Evolutionary conservation across 2,888 invertebrate species (phyloP), one percentile per base, ranked within the genome.

Genomic region (Hermaeophaga mercurialis): DNA sequence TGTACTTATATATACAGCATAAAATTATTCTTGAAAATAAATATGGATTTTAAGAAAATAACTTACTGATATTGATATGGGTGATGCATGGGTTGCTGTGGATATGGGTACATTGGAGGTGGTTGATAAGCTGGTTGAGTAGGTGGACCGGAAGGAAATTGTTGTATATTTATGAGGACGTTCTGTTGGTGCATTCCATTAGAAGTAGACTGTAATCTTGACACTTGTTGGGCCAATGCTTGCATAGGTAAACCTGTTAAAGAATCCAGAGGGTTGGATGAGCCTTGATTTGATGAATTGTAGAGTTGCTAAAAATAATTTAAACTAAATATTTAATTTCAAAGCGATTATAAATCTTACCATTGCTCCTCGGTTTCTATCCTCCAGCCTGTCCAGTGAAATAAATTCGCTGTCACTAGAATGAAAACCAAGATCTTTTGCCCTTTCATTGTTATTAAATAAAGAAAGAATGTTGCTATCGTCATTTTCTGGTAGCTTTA

Each of bases 91-190:
- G 82, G 79, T 41, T 70, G 68, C 7, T 73, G 73, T 14, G 71
- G 69, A 54, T 68, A 72, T 8, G 64, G 68, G 39, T 77, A 80
- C 66, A 82, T 82, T 18, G 79, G 73, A 15, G 79, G 81, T 1
- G 79, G 79, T 9, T 80, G 78, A 49, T 78, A 79, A 9, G 81
- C 81, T 6, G 70, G 72, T 48, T 70, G 74, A n/a, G n/a, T n/a
- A 14, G 72, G 73, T 19, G 76, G 75, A 12, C 74, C 72, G 22
- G 83, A 82, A 3, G 84, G 84, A 66, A 84, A 85, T 43, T 84
- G 84, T 68, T 85, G 85, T 22, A 85, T 85, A 65, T 85, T 85
- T 44, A 85, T 85, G 76, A 85, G 80, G 1, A 85, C 85, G 68
- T 85, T 85, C 69, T 85, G 85, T 67, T 85, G 85, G 66, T 85